Evolutionary conservation across 2,797 vertebrate genomes (phyloP).

Genomic region (Buphagus erythrorhynchus): DNA sequence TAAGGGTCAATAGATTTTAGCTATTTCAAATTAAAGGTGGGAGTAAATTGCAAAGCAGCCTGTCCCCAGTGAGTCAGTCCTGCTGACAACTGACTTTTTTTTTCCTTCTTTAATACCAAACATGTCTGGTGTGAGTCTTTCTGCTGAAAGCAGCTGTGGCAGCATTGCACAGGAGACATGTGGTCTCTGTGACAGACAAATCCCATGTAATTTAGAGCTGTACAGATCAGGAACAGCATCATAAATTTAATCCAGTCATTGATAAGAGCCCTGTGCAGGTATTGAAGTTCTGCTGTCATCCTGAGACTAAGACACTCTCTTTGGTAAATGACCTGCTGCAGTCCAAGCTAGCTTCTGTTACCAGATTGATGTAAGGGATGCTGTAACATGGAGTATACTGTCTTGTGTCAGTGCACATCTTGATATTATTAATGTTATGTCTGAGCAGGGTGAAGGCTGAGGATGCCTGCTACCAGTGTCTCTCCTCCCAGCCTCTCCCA

Average conservation of each 20-base stretch:
- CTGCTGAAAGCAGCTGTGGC: not conserved
- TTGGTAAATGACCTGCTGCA: not conserved
- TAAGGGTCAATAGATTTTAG: not conserved
- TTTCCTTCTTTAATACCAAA: not conserved
- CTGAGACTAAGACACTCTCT: not conserved
- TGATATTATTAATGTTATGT: not conserved
- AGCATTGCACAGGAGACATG: not conserved
- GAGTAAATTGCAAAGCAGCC: not conserved
- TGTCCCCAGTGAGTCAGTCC: not conserved
- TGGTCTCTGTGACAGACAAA: not conserved
- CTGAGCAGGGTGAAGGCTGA: not conserved
- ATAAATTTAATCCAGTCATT: not conserved
- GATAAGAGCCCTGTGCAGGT: not conserved
- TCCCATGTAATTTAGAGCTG: not conserved
- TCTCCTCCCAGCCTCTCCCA: not conserved
- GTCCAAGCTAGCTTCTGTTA: not conserved
- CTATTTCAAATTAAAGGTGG: not conserved
- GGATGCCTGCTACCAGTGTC: not conserved
- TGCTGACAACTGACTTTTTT: not conserved
- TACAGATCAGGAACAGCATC: not conserved
- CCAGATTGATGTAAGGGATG: not conserved
- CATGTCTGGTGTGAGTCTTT: not conserved
- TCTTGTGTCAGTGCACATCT: not conserved
- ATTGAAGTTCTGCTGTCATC: not conserved
- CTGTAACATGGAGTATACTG: accelerated